Percentiles rank a stretch among this genome's conserved stretches.
phyloP scores from a whole-genome alignment of 2,113 vertebrate species.

The Notarius lentiginosus region DNA sequence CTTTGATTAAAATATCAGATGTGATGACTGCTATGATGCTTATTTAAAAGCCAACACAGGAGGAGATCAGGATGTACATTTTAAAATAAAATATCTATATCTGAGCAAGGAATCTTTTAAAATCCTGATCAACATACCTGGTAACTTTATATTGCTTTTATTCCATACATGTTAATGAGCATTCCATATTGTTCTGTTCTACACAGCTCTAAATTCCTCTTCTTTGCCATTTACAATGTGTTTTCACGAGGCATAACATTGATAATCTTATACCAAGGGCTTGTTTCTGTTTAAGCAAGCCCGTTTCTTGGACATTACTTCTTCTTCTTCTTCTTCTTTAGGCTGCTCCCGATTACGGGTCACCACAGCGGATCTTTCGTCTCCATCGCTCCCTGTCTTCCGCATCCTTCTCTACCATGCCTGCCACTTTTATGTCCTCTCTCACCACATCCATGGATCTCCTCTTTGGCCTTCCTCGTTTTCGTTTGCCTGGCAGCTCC shows the following conservation, averaged over 20 bases:
- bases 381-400: no score
- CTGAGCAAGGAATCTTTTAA: background rate
- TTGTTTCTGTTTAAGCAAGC: background rate
- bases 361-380: no score
- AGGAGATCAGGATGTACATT: background rate
- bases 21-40: background rate
- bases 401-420: no score
- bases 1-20: conserved; percentile 1
- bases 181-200: background rate
- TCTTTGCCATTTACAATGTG: background rate
- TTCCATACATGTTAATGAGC: background rate
- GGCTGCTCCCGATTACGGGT: no score
- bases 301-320: background rate
- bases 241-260: background rate
- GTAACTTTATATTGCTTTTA: background rate
- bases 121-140: background rate
- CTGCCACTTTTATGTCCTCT: no score
- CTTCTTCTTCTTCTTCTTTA: no score
- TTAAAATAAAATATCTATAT: background rate
- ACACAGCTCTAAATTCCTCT: background rate
- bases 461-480: no score
- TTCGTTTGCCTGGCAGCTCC: no score
- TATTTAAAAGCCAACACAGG: background rate
- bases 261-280: background rate
- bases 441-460: no score